These are phyloP conservation scores for Semibalanus balanoides DNA, from an alignment of 1,140 invertebrate species.

Conservation along the genomic window DNA sequence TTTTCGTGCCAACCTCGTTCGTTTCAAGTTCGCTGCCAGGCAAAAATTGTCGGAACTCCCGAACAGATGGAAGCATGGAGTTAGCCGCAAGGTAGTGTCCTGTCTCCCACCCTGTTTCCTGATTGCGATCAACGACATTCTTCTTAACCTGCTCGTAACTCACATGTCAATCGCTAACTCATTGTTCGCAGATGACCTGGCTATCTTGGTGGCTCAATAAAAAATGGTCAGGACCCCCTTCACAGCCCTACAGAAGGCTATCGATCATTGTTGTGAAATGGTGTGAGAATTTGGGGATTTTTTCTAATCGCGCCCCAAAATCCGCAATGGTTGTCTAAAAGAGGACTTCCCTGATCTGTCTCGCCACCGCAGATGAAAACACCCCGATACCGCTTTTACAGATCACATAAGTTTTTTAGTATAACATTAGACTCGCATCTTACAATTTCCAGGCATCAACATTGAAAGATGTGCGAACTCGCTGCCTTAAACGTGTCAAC, in stretches of 20 bases:
- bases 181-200: not conserved
- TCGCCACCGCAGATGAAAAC: not conserved
- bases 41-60: not conserved
- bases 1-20: not conserved
- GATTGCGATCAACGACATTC: not conserved
- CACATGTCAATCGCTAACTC: not conserved
- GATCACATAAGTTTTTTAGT: not conserved
- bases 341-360: too few species aligned
- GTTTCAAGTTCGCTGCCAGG: not conserved
- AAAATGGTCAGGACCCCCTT: not conserved
- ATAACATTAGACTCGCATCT: not conserved
- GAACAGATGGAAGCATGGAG: not conserved
- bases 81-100: not conserved
- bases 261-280: not conserved
- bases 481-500: not conserved
- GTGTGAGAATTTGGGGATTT: not conserved
- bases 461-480: not conserved
- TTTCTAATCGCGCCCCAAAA: not conserved
- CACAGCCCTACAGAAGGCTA: not conserved
- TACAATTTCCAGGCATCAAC: not conserved
- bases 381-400: not conserved
- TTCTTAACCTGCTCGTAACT: not conserved
- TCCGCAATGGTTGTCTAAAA: not conserved
- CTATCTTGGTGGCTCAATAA: not conserved
- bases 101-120: not conserved